Evolutionary conservation across 2,797 vertebrate genomes (phyloP), one percentile per base, ranked within the genome.

Genomic region (Enteromius unitaeniatus): DNA sequence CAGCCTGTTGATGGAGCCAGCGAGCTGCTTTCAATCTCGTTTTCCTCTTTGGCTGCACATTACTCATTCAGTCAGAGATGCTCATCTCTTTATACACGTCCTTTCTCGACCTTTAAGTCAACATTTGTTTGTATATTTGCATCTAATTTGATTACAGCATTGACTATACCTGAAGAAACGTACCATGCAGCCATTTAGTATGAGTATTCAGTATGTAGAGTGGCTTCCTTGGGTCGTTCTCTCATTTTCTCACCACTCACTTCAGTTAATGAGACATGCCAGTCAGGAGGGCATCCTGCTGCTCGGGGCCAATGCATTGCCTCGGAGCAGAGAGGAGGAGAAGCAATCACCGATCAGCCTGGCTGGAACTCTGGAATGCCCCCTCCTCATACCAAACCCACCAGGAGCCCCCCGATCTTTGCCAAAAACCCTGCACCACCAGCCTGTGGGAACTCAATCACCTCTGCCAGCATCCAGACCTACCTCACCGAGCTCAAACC

Each of bases 301-400:
- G 94, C 89, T 89, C 81, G 88, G 82, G 83, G 69, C 85, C 53
- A 84, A 75, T 86, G 91, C 90, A 91, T 87, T 89, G 90, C 91
- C 92, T 92, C 85, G 40, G 87, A 90, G 90, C 86, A 88, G 91
- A 87, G 91, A 93, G 90, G 91, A 91, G 88, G 90, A 91, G 88
- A 88, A 89, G 92, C 90, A 89, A 91, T 93, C 89, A 89, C 87
- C 78, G 91, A 93, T 94, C 91, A 93, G 93, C 93, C 92, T 93
- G 93, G 92, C 92, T 93, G 92, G 92, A 92, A 94, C 92, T 93
- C 92, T 93, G 92, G 92, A 95, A 95, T 93, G 92, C 91, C 86
- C 85, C 69, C 84, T 87, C 81, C 88, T 87, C 87, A 91, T 91
- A 89, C 88, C 90, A 87, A 90, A 89, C 87, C 85, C 90, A 87